Conservation (phyloP, 2,888 invertebrate genomes). For the Aphelenchoides bicaudatus region DNA sequence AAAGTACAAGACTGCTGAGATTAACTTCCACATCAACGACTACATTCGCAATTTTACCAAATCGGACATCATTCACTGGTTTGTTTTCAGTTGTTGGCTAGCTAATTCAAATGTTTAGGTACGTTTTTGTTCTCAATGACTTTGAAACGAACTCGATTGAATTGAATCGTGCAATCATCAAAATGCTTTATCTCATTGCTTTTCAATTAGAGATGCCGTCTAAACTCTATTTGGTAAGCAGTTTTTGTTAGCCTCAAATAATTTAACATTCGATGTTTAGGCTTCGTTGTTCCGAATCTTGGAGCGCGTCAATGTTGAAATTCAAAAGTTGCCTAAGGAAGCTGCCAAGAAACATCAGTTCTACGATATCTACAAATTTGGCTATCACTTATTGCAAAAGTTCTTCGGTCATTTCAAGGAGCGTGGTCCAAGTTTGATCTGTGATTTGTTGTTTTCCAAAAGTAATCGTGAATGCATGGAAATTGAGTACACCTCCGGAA, state of each 20-base stretch:
- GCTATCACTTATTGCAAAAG: constrained; percentile 77
- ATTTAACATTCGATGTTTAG: constrained; percentile 35
- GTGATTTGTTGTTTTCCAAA: constrained; percentile 93
- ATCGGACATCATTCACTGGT: constrained; percentile 76
- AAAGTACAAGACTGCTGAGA: constrained; percentile 29
- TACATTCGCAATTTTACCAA: constrained; percentile 68
- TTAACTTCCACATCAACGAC: constrained; percentile 44
- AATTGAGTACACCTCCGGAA: constrained; percentile 79
- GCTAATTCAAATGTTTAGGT: constrained; percentile 60
- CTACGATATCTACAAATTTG: constrained; percentile 82
- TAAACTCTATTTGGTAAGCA: constrained; percentile 77
- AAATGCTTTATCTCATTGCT: constrained; percentile 85
- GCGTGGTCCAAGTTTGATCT: constrained; percentile 70
- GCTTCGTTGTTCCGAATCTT: constrained; percentile 78
- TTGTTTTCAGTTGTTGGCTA: no score
- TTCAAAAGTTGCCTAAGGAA: constrained; percentile 32
- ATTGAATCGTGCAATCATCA: constrained; percentile 80
- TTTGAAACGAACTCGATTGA: constrained; percentile 75
- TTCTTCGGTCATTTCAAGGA: constrained; percentile 70
- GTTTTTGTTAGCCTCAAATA: no score
- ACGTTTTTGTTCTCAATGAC: constrained; percentile 68
- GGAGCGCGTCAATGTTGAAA: constrained; percentile 70
- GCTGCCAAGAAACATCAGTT: constrained; percentile 45
- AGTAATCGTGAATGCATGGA: constrained; percentile 77
- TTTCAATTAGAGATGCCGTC: constrained; percentile 79